These are phyloP conservation scores for Mohoua ochrocephala DNA, from an alignment of 2,113 vertebrate genomes.

Conservation along the genomic window DNA sequence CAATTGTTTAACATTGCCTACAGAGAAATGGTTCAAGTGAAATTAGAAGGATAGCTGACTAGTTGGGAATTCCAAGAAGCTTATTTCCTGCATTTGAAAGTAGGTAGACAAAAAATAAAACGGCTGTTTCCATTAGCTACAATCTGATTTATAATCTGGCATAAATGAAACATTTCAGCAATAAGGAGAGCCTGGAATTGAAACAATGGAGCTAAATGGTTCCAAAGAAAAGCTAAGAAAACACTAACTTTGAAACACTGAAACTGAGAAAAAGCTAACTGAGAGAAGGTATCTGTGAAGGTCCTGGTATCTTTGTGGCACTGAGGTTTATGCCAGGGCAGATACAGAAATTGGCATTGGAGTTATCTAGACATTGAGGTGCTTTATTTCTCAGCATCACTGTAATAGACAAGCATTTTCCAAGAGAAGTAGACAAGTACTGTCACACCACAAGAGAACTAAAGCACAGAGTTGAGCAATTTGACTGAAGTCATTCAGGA, in stretches of 20 bases:
- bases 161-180: not conserved
- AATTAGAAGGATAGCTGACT: not conserved
- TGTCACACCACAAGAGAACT: not conserved
- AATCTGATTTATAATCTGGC: not conserved
- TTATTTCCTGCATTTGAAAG: not conserved
- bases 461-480: not conserved
- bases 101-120: not conserved
- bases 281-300: not conserved
- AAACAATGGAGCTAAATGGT: not conserved
- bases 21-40: not conserved
- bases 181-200: not conserved
- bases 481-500: not conserved
- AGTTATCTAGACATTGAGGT: not conserved
- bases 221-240: not conserved
- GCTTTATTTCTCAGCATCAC: not conserved
- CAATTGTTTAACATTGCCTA: not conserved
- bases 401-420: not conserved
- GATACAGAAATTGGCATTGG: not conserved
- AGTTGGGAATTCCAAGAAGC: not conserved
- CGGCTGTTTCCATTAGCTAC: not conserved
- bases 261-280: not conserved
- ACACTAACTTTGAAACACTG: not conserved
- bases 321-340: not conserved
- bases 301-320: not conserved
- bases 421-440: not conserved